phyloP scores from a whole-genome alignment of 2,113 vertebrate genomes.

The Pseudolaguvia tuberculata region DNA sequence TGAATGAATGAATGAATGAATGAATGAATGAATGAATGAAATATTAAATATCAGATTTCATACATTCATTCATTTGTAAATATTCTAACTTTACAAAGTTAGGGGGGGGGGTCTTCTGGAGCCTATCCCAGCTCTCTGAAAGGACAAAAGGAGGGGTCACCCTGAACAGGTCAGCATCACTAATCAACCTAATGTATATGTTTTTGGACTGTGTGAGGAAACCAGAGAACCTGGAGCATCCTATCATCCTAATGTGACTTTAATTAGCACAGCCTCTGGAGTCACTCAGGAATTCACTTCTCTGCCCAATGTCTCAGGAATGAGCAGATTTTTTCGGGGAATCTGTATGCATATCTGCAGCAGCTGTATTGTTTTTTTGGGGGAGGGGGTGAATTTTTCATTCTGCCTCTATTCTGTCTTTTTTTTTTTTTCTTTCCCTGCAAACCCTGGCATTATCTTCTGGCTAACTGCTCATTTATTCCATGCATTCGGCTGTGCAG shows the following conservation, averaged over 20 bases:
- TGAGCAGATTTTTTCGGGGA: conserved; percentile 4
- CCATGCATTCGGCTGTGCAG: conserved; percentile 28
- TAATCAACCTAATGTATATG: too few species aligned
- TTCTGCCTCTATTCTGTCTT: background rate
- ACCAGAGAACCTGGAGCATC: too few species aligned
- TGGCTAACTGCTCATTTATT: conserved; percentile 33
- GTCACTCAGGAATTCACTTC: background rate
- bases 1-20: too few species aligned
- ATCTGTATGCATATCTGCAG: conserved; percentile 26
- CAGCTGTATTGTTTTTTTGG: conserved; percentile 17
- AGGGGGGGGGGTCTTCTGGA: too few species aligned
- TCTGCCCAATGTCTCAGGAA: background rate
- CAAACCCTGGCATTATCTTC: conserved; percentile 18
- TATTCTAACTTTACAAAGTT: too few species aligned
- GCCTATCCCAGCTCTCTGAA: too few species aligned
- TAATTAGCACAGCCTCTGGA: conserved; percentile 10
- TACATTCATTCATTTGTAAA: too few species aligned
- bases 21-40: too few species aligned
- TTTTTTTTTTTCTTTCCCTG: conserved; percentile 9
- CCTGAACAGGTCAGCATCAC: too few species aligned
- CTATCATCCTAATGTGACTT: conserved; percentile 22
- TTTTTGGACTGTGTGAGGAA: too few species aligned
- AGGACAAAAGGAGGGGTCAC: too few species aligned
- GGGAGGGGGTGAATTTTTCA: conserved; percentile 1
- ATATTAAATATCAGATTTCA: too few species aligned